phyloP scores from a whole-genome alignment of 1,140 invertebrate species.

The Drosophila lowei region DNA sequence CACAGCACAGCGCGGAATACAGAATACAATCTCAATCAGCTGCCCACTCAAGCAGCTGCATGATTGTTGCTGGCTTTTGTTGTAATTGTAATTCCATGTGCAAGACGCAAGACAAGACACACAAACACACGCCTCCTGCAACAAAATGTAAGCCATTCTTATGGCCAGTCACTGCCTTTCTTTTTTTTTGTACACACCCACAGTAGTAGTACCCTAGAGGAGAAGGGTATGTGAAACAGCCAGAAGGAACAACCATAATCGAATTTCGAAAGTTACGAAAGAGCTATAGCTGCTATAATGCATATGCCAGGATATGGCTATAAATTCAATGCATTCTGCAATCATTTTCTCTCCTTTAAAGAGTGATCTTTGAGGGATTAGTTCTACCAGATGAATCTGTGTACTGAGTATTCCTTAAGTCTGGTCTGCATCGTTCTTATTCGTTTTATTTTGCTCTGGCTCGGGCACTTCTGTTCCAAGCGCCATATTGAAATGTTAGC shows the following conservation, averaged over 20 bases:
- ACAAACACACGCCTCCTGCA: slow-evolving; percentile 31
- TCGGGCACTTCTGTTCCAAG: slow-evolving; percentile 20
- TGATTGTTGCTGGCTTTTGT: slow-evolving; percentile 8
- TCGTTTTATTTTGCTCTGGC: slow-evolving; percentile 21
- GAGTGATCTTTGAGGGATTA: no score
- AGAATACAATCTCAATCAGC: slow-evolving; percentile 33
- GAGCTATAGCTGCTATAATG: no score
- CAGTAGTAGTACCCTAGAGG: no score
- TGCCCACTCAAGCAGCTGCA: slow-evolving; percentile 53
- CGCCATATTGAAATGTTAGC: slow-evolving; percentile 12
- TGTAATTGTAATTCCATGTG: slow-evolving; percentile 52
- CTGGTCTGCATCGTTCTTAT: not conserved
- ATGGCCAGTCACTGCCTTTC: slow-evolving; percentile 14
- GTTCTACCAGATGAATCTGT: no score
- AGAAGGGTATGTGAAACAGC: no score
- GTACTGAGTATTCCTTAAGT: no score
- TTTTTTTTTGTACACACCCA: slow-evolving; percentile 1
- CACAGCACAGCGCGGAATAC: not conserved
- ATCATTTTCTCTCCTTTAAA: no score
- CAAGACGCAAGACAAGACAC: no score
- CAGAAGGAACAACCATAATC: no score
- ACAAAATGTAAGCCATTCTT: slow-evolving; percentile 44
- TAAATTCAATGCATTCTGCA: no score
- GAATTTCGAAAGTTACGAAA: no score
- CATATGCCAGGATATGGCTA: not conserved